These are phyloP conservation scores for Dreissena rostriformis DNA, from an alignment of 1,140 invertebrate genomes.

Conservation along the genomic window DNA sequence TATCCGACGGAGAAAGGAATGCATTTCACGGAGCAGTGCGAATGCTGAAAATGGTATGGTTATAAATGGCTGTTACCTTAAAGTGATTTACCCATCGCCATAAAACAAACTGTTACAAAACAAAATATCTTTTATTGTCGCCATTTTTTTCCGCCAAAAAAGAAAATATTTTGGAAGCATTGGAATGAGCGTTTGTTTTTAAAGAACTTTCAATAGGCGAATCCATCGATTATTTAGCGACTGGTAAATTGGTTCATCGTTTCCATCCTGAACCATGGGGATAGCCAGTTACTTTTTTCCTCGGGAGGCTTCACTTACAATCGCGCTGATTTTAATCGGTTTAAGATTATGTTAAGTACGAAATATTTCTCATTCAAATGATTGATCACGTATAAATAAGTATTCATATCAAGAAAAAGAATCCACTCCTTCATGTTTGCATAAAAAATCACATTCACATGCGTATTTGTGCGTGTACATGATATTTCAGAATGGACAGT, in stretches of 20 bases:
- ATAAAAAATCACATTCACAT: too few relatives aligned
- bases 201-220: neutral
- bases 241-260: neutral
- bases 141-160: neutral
- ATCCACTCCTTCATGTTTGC: too few relatives aligned
- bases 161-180: neutral
- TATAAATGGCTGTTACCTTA: neutral
- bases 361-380: too few relatives aligned
- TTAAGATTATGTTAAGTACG: too few relatives aligned
- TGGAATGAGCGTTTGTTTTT: neutral
- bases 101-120: neutral
- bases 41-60: constrained; percentile 24
- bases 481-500: too few relatives aligned
- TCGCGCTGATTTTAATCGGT: too few relatives aligned
- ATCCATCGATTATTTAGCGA: neutral
- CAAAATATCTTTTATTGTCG: too few relatives aligned
- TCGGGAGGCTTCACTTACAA: too few relatives aligned
- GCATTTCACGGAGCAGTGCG: constrained; percentile 43
- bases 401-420: too few relatives aligned
- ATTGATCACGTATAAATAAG: too few relatives aligned
- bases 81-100: neutral
- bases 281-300: neutral
- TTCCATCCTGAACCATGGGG: neutral
- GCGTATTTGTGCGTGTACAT: too few relatives aligned
- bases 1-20: constrained; percentile 30